Conservation (phyloP, 2,797 vertebrate genomes). For the Acanthis flammea region DNA sequence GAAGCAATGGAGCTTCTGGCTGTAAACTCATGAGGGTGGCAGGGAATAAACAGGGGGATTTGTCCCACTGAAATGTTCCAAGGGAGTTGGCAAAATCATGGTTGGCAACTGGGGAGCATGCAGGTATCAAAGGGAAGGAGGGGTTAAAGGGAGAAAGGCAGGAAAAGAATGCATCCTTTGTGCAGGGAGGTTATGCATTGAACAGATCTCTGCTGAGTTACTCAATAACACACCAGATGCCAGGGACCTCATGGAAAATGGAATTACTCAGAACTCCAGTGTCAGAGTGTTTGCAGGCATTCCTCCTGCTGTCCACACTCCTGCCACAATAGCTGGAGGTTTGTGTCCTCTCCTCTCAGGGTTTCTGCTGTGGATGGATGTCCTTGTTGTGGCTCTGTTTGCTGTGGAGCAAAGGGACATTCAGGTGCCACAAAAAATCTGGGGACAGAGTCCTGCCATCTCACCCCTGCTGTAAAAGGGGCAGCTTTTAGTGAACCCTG, state of each 20-base stretch:
- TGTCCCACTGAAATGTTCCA: not conserved
- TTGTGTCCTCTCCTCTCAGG: not conserved
- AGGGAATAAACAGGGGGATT: not conserved
- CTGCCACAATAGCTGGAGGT: not conserved
- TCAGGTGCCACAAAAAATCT: not conserved
- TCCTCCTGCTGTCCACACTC: not conserved
- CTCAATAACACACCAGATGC: not conserved
- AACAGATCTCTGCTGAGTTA: slow-evolving; percentile 2
- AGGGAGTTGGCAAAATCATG: not conserved
- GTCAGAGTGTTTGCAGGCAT: not conserved
- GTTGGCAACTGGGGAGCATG: fast-evolving
- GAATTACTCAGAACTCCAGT: not conserved
- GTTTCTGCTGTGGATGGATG: not conserved
- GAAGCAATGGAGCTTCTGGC: not conserved
- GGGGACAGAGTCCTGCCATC: not conserved
- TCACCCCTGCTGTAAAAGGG: not conserved
- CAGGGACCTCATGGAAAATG: not conserved
- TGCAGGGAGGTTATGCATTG: not conserved
- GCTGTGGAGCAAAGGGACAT: not conserved
- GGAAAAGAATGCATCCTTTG: not conserved
- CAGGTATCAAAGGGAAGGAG: not conserved
- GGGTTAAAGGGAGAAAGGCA: not conserved
- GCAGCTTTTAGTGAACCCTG: not conserved
- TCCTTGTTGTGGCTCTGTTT: not conserved
- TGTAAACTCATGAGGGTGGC: not conserved